These are phyloP conservation scores for Beris morrisii DNA, from an alignment of 2,888 invertebrate species.

Conservation along the genomic window DNA sequence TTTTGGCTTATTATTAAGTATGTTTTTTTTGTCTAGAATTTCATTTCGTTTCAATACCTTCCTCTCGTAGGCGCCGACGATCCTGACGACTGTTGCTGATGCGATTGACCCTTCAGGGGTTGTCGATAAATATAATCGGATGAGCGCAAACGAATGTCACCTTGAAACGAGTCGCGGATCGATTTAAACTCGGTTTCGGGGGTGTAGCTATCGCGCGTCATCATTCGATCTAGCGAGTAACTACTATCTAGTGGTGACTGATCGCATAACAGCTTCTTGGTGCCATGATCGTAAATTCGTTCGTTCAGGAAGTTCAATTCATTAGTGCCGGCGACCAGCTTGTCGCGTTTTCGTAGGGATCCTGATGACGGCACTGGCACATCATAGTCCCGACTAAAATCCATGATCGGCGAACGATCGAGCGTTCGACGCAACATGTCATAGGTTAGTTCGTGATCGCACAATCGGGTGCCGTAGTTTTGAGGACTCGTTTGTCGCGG, in stretches of 20 bases:
- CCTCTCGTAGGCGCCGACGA: conserved; percentile 43
- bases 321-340: conserved; percentile 52
- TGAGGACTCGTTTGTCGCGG: conserved; percentile 52
- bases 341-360: conserved; percentile 49
- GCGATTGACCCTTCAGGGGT: conserved; percentile 29
- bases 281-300: conserved; percentile 50
- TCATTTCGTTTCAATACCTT: conserved; percentile 49
- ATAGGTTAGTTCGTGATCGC: conserved; percentile 55
- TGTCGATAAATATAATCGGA: conserved; percentile 45
- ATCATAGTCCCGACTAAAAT: conserved; percentile 51
- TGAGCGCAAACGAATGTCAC: conserved; percentile 41
- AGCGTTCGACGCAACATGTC: conserved; percentile 53
- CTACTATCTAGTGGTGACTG: conserved; percentile 48
- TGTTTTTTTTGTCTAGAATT: conserved; percentile 29
- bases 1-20: conserved; percentile 15
- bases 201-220: conserved; percentile 42
- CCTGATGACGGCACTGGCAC: conserved; percentile 44
- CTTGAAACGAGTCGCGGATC: conserved; percentile 31
- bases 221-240: conserved; percentile 45
- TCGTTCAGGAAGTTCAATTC: conserved; percentile 53
- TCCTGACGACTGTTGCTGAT: conserved; percentile 19
- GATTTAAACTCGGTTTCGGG: conserved; percentile 45
- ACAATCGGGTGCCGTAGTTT: conserved; percentile 54
- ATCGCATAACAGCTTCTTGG: conserved; percentile 38
- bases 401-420: conserved; percentile 53